Conservation (phyloP, 2,797 vertebrate species). For the Sciurus vulgaris region DNA sequence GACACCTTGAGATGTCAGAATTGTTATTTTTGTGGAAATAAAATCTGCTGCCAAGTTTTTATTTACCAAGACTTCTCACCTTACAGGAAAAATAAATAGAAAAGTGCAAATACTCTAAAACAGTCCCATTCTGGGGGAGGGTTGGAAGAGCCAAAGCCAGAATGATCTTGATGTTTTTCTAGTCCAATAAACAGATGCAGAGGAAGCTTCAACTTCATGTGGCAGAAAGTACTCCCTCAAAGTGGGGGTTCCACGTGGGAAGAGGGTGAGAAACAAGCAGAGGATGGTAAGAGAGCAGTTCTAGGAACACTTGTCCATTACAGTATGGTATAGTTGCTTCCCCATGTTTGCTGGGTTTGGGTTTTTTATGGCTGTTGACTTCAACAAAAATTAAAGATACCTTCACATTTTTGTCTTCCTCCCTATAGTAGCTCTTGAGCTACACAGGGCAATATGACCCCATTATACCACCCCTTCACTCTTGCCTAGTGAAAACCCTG, state of each 20-base stretch:
- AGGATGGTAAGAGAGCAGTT: not conserved
- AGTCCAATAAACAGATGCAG: not conserved
- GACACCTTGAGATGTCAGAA: conserved; percentile 66
- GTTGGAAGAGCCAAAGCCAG: not conserved
- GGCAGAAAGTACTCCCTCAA: not conserved
- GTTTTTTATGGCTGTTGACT: not conserved
- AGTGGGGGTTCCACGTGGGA: not conserved
- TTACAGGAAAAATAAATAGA: conserved; percentile 62
- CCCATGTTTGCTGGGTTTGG: not conserved
- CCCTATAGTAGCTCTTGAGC: not conserved
- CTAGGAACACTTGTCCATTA: not conserved
- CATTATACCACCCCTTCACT: not conserved
- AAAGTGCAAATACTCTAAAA: conserved; percentile 33
- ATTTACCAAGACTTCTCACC: conserved; percentile 66
- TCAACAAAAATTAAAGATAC: not conserved
- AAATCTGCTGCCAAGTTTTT: conserved; percentile 65
- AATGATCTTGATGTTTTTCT: not conserved
- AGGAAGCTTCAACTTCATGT: not conserved
- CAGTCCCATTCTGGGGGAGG: not conserved
- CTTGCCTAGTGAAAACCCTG: not conserved
- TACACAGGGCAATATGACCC: not conserved
- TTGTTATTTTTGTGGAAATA: conserved; percentile 58
- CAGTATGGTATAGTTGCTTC: not conserved
- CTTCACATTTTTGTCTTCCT: not conserved
- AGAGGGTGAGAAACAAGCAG: not conserved